Percentiles rank a stretch among this genome's conserved stretches.
Evolutionary conservation across 2,888 invertebrate genomes (phyloP).

Genomic region (Siphlonurus alternatus): DNA sequence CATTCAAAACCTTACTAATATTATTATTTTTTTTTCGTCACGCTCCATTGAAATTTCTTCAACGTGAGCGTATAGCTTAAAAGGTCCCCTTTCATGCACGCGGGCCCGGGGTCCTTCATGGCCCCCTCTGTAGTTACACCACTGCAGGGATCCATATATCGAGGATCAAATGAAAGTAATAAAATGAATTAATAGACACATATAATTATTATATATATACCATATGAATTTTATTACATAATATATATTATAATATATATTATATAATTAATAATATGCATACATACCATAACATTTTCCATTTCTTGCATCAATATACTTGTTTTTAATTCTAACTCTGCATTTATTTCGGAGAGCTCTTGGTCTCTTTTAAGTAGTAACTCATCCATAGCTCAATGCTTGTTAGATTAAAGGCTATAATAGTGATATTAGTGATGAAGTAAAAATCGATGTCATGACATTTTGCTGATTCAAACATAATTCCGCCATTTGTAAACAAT

Average conservation of each 20-base stretch:
- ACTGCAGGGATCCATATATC: too few species aligned
- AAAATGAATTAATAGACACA: background rate
- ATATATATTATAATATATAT: background rate
- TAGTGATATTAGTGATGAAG: too few species aligned
- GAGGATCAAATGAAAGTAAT: background rate
- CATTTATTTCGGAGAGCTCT: constrained; percentile 14
- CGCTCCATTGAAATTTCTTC: too few species aligned
- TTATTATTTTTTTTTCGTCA: too few species aligned
- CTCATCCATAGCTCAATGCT: constrained; percentile 4
- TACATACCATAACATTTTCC: constrained; percentile 13
- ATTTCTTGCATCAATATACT: constrained; percentile 15
- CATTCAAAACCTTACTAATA: too few species aligned
- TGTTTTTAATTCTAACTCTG: constrained; percentile 15
- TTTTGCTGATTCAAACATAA: background rate
- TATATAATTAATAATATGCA: background rate
- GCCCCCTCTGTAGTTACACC: too few species aligned
- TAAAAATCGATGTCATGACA: background rate
- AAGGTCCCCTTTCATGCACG: too few species aligned
- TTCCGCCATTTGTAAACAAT: background rate
- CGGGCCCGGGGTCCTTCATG: too few species aligned
- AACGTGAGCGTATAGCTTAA: too few species aligned
- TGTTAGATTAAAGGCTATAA: background rate
- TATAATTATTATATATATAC: background rate
- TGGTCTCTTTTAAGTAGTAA: constrained; percentile 14
- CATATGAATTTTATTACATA: background rate